These are phyloP conservation scores for Empidonax traillii DNA, from an alignment of 2,113 vertebrate species.

Conservation along the genomic window DNA sequence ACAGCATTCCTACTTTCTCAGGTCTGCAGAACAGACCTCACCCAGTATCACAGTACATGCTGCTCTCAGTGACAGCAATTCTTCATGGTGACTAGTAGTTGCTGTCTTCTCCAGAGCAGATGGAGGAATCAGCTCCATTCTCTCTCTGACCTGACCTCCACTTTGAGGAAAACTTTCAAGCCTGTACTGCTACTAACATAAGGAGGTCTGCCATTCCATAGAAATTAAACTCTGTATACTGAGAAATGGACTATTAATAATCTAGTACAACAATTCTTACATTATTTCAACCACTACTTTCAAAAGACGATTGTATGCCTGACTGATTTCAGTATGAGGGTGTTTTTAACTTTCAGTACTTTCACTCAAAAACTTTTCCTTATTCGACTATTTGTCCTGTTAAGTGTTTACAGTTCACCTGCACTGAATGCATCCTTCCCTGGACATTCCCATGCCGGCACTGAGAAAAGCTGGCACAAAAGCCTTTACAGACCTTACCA, in stretches of 20 bases:
- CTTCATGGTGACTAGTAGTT: rapidly evolving
- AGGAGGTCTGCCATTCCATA: neutral
- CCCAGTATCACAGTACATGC: too few relatives aligned
- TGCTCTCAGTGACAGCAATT: neutral
- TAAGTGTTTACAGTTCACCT: neutral
- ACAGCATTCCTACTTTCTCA: neutral
- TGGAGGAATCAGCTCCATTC: neutral
- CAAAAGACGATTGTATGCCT: neutral
- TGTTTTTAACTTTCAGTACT: neutral
- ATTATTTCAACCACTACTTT: neutral
- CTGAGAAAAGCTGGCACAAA: neutral
- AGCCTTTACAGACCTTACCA: neutral
- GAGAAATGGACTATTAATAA: neutral
- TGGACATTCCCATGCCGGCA: neutral
- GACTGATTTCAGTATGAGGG: neutral
- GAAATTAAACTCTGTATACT: neutral
- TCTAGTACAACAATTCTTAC: neutral
- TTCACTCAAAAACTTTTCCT: neutral
- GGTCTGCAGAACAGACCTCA: neutral
- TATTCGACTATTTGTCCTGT: neutral
- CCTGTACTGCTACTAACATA: neutral
- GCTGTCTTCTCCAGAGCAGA: neutral
- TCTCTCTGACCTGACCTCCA: neutral
- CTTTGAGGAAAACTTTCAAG: neutral
- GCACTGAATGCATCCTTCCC: neutral